These are phyloP conservation scores for Myripristis jacobus DNA, from an alignment of 2,797 vertebrate species.

Conservation along the genomic window DNA sequence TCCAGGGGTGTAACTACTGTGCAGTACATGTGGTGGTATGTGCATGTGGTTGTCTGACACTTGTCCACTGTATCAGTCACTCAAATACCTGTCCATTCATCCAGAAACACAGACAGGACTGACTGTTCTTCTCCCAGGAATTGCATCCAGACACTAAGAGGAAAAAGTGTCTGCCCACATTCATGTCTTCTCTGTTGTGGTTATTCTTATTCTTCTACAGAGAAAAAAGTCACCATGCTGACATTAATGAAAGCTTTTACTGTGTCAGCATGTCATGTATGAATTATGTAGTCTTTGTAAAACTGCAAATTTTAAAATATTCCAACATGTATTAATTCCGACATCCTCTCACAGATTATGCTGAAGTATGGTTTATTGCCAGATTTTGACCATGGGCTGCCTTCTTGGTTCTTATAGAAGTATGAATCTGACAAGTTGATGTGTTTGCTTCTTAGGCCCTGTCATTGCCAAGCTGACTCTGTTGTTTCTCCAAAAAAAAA, in stretches of 20 bases:
- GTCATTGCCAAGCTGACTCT: not conserved
- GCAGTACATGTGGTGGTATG: slow-evolving; percentile 1
- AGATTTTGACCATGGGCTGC: not conserved
- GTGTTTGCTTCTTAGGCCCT: not conserved
- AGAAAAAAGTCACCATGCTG: not conserved
- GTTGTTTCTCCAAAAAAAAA: not conserved
- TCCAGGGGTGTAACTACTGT: not conserved
- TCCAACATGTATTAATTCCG: not conserved
- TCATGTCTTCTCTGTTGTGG: slow-evolving; percentile 11
- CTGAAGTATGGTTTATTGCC: not conserved
- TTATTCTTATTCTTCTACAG: not conserved
- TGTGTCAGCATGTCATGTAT: not conserved
- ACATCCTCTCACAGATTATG: not conserved
- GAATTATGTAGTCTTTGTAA: not conserved
- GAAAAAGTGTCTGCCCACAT: not conserved
- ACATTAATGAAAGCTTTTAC: slow-evolving; percentile 19
- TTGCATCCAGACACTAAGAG: slow-evolving; percentile 2
- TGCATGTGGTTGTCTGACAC: slow-evolving; percentile 33
- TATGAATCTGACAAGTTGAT: not conserved
- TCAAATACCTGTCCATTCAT: slow-evolving; percentile 32
- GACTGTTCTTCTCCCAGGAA: slow-evolving; percentile 45
- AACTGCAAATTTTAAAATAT: not conserved
- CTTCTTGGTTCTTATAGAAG: not conserved
- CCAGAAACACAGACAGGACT: slow-evolving; percentile 41
- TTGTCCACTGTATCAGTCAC: slow-evolving; percentile 27